A percentile compares a stretch with the other conserved stretches of the same genome.
These are phyloP conservation scores for Sitta europaea DNA, from an alignment of 2,113 vertebrate species.

Conservation along the genomic window DNA sequence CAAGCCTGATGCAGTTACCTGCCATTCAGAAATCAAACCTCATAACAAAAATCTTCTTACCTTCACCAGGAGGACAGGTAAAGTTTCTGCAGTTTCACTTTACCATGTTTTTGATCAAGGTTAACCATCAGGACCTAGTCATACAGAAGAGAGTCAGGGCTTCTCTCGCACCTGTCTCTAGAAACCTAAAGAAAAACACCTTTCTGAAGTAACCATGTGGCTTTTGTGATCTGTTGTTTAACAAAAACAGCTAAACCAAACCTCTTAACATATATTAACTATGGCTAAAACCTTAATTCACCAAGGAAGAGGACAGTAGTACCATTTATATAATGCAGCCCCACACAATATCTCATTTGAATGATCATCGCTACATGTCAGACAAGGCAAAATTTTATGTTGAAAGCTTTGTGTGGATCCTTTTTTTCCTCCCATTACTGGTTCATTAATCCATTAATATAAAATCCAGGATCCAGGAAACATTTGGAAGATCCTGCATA, in stretches of 20 bases:
- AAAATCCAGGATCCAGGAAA: background rate
- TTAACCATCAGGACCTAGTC: background rate
- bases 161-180: background rate
- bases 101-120: background rate
- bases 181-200: background rate
- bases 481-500: background rate
- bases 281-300: background rate
- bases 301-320: background rate
- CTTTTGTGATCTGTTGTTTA: background rate
- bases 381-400: background rate
- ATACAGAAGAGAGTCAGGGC: background rate
- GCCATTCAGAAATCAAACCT: background rate
- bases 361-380: background rate
- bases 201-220: background rate
- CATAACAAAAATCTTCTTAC: constrained; percentile 1
- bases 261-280: background rate
- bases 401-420: background rate
- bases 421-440: background rate
- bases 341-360: background rate
- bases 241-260: background rate
- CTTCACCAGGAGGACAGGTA: background rate
- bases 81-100: background rate
- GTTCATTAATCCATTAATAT: background rate
- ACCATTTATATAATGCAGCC: background rate
- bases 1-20: background rate